Conservation (phyloP, 2,797 vertebrate genomes). For the Pygocentrus nattereri region DNA sequence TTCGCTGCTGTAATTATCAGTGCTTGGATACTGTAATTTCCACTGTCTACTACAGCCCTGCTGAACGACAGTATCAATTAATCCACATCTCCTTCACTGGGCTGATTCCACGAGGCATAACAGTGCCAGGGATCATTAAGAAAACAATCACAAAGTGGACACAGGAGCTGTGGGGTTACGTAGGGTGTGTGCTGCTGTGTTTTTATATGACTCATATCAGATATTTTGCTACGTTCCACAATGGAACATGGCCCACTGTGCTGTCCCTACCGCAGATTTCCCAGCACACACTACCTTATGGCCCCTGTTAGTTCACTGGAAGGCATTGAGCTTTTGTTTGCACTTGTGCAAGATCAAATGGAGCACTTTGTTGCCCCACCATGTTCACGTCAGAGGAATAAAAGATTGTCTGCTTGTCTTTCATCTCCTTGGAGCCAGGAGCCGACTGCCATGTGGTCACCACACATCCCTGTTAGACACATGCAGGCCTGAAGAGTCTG, state of each 20-base stretch:
- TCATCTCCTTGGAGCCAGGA: slow-evolving; percentile 44
- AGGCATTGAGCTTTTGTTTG: slow-evolving; percentile 41
- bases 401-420: slow-evolving; percentile 34
- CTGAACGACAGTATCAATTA: slow-evolving; percentile 45
- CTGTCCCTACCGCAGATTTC: background rate
- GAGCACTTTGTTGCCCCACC: slow-evolving; percentile 37
- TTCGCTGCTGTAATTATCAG: slow-evolving; percentile 44
- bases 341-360: slow-evolving; percentile 54
- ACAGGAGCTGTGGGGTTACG: background rate
- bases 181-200: slow-evolving; percentile 21
- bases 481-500: background rate
- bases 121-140: slow-evolving; percentile 27
- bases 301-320: background rate
- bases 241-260: slow-evolving; percentile 8
- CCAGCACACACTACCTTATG: background rate
- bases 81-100: slow-evolving; percentile 28
- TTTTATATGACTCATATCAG: slow-evolving; percentile 50
- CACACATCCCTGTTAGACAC: slow-evolving; percentile 44
- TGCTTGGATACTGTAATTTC: slow-evolving; percentile 19
- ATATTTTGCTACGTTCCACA: slow-evolving; percentile 44
- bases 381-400: slow-evolving; percentile 20
- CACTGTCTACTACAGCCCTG: slow-evolving; percentile 28
- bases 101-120: slow-evolving; percentile 33
- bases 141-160: slow-evolving; percentile 16
- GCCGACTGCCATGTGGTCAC: slow-evolving; percentile 50